phyloP scores from a whole-genome alignment of 2,113 vertebrate species.

The Origma solitaria region DNA sequence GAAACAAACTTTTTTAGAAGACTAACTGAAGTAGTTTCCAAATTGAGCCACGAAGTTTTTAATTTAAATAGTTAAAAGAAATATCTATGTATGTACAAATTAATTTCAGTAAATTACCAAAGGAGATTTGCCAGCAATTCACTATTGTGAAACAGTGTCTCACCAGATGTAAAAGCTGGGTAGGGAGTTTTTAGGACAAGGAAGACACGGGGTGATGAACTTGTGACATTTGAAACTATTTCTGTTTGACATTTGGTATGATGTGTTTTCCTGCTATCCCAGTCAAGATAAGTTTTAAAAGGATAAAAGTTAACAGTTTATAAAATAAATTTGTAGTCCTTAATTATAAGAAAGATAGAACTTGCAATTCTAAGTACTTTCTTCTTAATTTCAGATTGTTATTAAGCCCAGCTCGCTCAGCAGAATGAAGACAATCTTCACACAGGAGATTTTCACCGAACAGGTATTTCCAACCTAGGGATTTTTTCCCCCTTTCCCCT shows the following conservation, averaged over 20 bases:
- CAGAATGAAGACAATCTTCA: constrained; percentile 99
- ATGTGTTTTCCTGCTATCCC: not conserved
- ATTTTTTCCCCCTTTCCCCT: too few species aligned
- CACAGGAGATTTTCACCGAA: constrained; percentile 99
- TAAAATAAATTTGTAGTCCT: not conserved
- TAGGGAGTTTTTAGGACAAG: not conserved
- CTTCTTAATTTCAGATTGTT: constrained; percentile 81
- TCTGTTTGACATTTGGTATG: not conserved
- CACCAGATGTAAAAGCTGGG: not conserved
- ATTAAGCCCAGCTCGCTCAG: constrained; percentile 97
- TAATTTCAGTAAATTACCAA: not conserved
- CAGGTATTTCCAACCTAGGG: constrained; percentile 78
- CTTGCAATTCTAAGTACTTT: not conserved
- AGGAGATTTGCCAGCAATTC: not conserved
- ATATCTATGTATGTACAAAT: fast-evolving
- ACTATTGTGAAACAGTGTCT: fast-evolving
- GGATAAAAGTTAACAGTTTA: not conserved
- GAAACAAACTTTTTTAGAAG: not conserved
- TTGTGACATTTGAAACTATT: not conserved
- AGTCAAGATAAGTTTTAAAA: not conserved
- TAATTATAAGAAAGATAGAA: not conserved
- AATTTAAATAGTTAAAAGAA: not conserved
- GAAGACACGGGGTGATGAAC: not conserved
- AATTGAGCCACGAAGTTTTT: not conserved
- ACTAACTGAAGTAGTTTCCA: not conserved